phyloP scores from a whole-genome alignment of 2,888 invertebrate species.

The Actias luna region DNA sequence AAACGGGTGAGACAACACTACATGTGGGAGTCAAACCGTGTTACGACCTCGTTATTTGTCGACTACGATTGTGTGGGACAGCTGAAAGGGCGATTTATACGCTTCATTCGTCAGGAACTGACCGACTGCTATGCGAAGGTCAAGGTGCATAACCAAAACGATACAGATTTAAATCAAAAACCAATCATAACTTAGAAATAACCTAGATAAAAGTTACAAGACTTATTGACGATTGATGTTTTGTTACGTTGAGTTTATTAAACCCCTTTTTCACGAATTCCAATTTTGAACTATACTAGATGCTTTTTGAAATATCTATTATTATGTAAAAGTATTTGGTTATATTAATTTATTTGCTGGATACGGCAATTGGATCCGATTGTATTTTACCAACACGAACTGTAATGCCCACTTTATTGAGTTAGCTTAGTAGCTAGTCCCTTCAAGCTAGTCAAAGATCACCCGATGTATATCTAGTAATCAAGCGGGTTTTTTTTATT shows the following conservation, averaged over 20 bases:
- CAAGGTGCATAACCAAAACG: neutral
- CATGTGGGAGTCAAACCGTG: conserved; percentile 31
- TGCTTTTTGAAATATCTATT: neutral
- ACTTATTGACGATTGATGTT: neutral
- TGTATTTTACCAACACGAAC: too few species aligned
- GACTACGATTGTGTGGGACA: conserved; percentile 36
- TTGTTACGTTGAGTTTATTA: neutral
- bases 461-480: too few species aligned
- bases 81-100: conserved; percentile 33
- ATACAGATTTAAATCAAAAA: neutral
- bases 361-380: too few species aligned
- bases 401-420: too few species aligned
- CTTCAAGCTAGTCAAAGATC: too few species aligned
- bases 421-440: too few species aligned
- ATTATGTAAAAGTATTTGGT: too few species aligned
- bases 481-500: too few species aligned
- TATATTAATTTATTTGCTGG: too few species aligned
- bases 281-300: neutral
- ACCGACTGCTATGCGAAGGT: conserved; percentile 16
- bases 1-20: conserved; percentile 23
- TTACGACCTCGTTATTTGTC: conserved; percentile 38
- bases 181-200: neutral
- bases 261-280: neutral
- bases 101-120: conserved; percentile 31
- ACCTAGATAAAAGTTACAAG: neutral